These are phyloP conservation scores for Lamprotornis superbus DNA, from an alignment of 2,113 vertebrate genomes.

Conservation along the genomic window DNA sequence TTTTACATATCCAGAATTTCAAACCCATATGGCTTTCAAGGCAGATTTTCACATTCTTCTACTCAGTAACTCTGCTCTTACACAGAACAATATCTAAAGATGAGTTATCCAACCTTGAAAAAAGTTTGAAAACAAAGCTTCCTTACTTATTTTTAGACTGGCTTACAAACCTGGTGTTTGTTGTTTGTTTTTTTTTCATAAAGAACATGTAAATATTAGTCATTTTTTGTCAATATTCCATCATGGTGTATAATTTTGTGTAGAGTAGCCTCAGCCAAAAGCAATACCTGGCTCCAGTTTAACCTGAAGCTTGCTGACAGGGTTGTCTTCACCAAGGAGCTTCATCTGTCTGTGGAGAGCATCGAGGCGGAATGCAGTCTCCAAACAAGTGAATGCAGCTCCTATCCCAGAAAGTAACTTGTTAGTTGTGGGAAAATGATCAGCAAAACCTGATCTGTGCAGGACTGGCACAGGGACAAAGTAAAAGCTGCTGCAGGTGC, in stretches of 20 bases:
- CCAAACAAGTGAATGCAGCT: slow-evolving; percentile 93
- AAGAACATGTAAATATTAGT: background rate
- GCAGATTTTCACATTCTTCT: background rate
- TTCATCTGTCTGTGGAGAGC: slow-evolving; percentile 94
- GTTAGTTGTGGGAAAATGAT: background rate
- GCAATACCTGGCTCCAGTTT: slow-evolving; percentile 91
- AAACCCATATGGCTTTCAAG: background rate
- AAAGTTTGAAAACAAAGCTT: background rate
- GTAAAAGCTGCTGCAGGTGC: background rate
- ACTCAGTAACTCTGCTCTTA: background rate
- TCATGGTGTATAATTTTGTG: background rate
- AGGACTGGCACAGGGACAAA: background rate
- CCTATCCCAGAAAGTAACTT: slow-evolving; percentile 68
- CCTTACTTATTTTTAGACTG: background rate
- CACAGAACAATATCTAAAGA: background rate
- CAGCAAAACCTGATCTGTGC: background rate
- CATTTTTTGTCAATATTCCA: background rate
- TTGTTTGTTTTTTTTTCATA: background rate
- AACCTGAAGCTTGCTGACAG: slow-evolving; percentile 93
- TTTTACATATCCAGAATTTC: background rate
- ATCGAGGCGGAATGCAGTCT: slow-evolving; percentile 92
- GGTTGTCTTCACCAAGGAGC: slow-evolving; percentile 92
- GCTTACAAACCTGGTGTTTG: background rate
- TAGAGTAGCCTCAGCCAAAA: background rate
- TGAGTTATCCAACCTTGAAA: background rate